Evolutionary conservation across 64 coral and sea anemone species (phyloP), one percentile per base, ranked within the genome.

Genomic region (Actinia equina): DNA sequence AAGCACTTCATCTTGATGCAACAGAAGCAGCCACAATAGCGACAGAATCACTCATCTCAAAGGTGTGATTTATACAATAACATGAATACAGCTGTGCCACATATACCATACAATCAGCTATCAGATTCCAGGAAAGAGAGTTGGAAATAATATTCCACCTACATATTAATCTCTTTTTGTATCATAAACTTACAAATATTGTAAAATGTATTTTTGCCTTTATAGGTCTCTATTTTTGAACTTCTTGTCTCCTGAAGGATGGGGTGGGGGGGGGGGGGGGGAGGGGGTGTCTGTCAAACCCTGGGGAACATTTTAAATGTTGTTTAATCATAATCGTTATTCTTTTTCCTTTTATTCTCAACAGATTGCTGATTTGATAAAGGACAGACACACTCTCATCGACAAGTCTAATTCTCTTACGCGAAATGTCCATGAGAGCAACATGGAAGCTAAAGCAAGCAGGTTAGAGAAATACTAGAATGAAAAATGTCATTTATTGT

Each of bases 391-490:
- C 60, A 51, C 43, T 20, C 53, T 99, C 46, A 77, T 88, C 13
- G 91, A 95, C 4, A 99, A 95, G 83, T 91, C 89, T 17, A 91
- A 87, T 25, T 83, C 87, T 3, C 84, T 99, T 11, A 91, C 97
- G 61, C 62, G 80, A 59, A 99, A 93, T 79, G 64, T 99, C 18
- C 97, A 99, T 83, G 97, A 99, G 83, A 99, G 90, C 56, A 90
- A 93, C 79, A 64, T 99, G 78, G 97, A 99, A 80, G 94, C 97
- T 77, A 99, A 99, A 84, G 97, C 97, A 30, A 99, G 97, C 97
- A 99, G 97, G 97, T 99, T 70, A 19, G 78, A 74, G 5, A 5
- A 65, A 65, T 4, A 65, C 55, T 65, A 65, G 19, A 65, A 65
- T n/a, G 9, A 25, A 12, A 60, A n/a, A 20, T 37, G 30, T 37